phyloP scores from a whole-genome alignment of 2,797 vertebrate genomes.

The Yasuhikotakia modesta region DNA sequence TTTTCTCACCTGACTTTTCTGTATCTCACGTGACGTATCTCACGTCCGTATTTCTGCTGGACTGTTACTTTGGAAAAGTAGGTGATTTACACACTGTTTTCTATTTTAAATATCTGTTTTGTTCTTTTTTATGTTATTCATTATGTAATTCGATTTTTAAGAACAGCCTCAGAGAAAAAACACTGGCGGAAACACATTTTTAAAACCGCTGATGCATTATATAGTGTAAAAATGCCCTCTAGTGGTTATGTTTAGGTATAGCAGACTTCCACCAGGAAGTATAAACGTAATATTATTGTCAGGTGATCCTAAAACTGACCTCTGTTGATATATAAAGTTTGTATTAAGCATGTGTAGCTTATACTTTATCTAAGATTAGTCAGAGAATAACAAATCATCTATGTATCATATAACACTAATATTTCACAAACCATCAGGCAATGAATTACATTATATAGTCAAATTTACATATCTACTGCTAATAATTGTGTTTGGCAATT shows the following conservation, averaged over 20 bases:
- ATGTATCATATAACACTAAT: too few species aligned
- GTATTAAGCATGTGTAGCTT: too few species aligned
- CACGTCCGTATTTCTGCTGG: not conserved
- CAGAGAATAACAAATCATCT: too few species aligned
- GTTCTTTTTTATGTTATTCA: not conserved
- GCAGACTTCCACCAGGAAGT: not conserved
- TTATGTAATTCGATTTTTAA: too few species aligned
- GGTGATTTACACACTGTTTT: not conserved
- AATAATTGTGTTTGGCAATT: too few species aligned
- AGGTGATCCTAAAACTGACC: not conserved
- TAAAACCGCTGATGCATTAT: not conserved
- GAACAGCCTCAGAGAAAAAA: not conserved
- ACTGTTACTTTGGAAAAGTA: not conserved
- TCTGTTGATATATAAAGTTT: too few species aligned
- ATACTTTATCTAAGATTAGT: too few species aligned
- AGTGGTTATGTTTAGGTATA: not conserved
- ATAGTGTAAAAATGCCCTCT: constrained; percentile 4
- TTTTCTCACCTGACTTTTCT: not conserved
- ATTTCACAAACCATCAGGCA: too few species aligned
- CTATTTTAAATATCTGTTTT: not conserved
- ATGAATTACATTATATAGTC: too few species aligned
- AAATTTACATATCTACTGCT: too few species aligned
- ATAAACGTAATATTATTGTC: not conserved
- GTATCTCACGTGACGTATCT: too few species aligned
- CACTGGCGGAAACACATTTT: not conserved